Conservation (phyloP, 1,140 invertebrate genomes). For the Zaprionus vittiger region DNA sequence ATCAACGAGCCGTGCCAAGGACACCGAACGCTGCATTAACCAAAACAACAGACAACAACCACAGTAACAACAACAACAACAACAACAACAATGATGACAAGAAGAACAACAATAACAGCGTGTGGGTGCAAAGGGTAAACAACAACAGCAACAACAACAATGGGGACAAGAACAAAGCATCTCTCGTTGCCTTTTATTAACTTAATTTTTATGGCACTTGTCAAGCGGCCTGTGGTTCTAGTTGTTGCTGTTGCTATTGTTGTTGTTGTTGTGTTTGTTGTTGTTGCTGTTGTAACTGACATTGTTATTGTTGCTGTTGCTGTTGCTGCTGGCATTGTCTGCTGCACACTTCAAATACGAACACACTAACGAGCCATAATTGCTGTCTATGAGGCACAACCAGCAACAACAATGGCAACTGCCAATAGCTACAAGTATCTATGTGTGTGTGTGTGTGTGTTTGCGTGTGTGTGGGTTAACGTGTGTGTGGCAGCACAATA, state of each 20-base stretch:
- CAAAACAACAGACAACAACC: conserved; percentile 51
- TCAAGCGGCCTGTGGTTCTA: conserved; percentile 52
- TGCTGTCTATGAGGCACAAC: conserved; percentile 71
- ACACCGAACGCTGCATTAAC: conserved; percentile 72
- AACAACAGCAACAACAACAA: conserved; percentile 33
- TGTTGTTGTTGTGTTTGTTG: conserved; percentile 56
- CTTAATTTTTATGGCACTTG: conserved; percentile 83
- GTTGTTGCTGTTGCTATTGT: conserved; percentile 55
- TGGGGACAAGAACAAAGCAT: conserved; percentile 64
- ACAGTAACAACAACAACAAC: conserved; percentile 32
- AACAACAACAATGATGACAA: conserved; percentile 6
- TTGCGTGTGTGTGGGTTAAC: not conserved
- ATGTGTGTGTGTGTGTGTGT: conserved; percentile 28
- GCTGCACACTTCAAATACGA: conserved; percentile 76
- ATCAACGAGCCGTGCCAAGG: conserved; percentile 75
- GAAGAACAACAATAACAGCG: conserved; percentile 17
- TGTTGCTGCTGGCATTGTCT: conserved; percentile 61
- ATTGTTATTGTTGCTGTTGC: conserved; percentile 18
- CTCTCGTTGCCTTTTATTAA: conserved; percentile 80
- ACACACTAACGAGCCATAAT: conserved; percentile 81
- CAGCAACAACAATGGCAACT: conserved; percentile 50
- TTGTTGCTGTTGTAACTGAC: conserved; percentile 23
- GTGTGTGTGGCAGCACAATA: conserved; percentile 14
- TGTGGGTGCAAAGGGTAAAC: conserved; percentile 57
- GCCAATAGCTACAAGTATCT: conserved; percentile 47